Base-by-base conservation (phyloP, 2,797 vertebrate species). In the Martes flavigula region DNA sequence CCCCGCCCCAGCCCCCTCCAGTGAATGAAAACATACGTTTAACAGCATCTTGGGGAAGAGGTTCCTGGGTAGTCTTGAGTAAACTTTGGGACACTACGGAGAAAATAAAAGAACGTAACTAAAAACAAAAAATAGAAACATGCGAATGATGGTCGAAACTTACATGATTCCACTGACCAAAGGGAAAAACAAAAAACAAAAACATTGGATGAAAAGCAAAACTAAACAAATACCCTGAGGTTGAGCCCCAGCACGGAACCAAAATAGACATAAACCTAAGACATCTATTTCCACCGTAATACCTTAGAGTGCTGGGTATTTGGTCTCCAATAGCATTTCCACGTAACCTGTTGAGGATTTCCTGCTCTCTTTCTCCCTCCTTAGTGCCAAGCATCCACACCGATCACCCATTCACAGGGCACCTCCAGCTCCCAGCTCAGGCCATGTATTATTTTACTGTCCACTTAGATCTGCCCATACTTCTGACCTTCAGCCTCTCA, bases 11-110 rank as follows among this genome's bases (percentile, higher is more conserved):
- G 1, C 25, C 87, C 82, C n/a, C 14, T 35, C 27, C 35, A 25
- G 48, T 30, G 54, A 94, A 62, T 9, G 6, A 87, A 72, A 95
- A 97, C 97, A 84, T 98, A 98, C 96, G 92, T 98, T 97, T 95
- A 94, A 94, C 94, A 94, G 95, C 40, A 92, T 97, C 97, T 87
- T 58, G 96, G 96, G 97, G 82, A 90, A 97, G 95, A 96, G 92
- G 87, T 90, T 98, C 96, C 70, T 1, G 86, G 68, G 96, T 89
- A 64, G 97, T 96, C 97, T 96, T 97, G 96, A 95, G 93, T 91
- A 92, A 96, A 81, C 85, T 98, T 96, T 98, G 96, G 95, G 97
- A 95, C 93, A 97, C 97, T 97, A 97, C 68, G 96, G 96, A 97
- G 87, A 98, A 98, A 98, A 96, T 92, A 79, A 97, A 75, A 97